A percentile compares a stretch with the other conserved stretches of the same genome.
Conservation (phyloP, 2,113 vertebrate species). For the Corynorhinus townsendii region DNA sequence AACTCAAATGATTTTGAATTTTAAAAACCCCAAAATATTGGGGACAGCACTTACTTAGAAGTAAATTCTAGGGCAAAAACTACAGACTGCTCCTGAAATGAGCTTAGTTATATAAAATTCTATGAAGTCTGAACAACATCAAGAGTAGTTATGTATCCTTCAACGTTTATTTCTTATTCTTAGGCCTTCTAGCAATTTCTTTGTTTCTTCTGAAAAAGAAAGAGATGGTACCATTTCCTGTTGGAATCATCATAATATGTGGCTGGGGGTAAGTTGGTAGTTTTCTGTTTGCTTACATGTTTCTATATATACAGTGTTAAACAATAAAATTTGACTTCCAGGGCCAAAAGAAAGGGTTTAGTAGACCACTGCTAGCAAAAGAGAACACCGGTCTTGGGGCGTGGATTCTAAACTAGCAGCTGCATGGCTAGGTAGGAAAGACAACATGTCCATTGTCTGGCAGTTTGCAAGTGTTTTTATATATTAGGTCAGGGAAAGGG, state of each 20-base stretch:
- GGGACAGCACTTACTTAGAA: not conserved
- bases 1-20: conserved; percentile 30
- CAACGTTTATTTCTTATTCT: conserved; percentile 37
- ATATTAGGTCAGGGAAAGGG: not conserved
- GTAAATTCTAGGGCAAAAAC: conserved; percentile 7
- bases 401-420: too few relatives aligned
- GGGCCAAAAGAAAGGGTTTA: not conserved
- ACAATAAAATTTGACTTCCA: not conserved
- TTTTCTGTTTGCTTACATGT: not conserved
- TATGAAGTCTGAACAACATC: not conserved
- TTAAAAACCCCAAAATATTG: conserved; percentile 12
- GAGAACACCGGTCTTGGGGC: not conserved
- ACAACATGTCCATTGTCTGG: not conserved
- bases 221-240: conserved; percentile 84
- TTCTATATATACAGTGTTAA: not conserved
- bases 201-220: conserved; percentile 87
- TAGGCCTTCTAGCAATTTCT: conserved; percentile 93
- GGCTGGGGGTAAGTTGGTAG: conserved; percentile 94
- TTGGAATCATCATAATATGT: conserved; percentile 84
- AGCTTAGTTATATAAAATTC: not conserved
- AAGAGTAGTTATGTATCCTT: conserved; percentile 12
- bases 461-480: not conserved
- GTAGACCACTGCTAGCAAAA: not conserved
- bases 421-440: not conserved
- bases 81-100: not conserved